Base-by-base conservation (phyloP, 2,113 vertebrate species). In the Ranitomeya variabilis region DNA sequence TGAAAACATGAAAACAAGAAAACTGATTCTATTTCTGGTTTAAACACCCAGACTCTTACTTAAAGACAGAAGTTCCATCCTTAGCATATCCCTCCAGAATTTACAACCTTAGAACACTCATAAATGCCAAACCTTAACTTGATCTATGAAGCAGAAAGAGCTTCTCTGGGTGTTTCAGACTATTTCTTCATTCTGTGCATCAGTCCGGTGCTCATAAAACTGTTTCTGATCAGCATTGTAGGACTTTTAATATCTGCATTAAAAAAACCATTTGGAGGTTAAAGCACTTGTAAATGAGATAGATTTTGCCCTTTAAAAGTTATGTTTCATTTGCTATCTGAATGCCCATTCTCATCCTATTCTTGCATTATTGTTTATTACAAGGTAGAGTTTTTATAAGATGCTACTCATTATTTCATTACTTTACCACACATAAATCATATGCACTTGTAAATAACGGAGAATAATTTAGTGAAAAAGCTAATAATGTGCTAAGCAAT, bases 71-170 rank as follows among this genome's bases (percentile, higher is more conserved):
- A 88, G 81, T 57, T 84, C 59, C 57, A n/a, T 89, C 81, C 82
- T 89, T 89, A 78, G 51, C 87, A 89, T 89, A 89, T 89, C 87
- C 87, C 82, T 66, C 51, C 55, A 79, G 87, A 85, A 89, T 89
- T 89, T 89, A 89, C 83, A 79, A 83, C 87, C 87, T 69, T 81
- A 89, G 87, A 89, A 79, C 82, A 79, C 73, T 89, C 87, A 89
- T 89, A 89, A 89, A 89, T 89, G 87, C 87, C 87, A 89, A 89
- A 79, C 59, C 87, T 85, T 89, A 84, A 79, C 87, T 85, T 89
- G 87, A 89, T 89, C 59, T 89, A 89, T 89, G 82, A 79, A 89
- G 73, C 81, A 89, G 81, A 73, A 67, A 89, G 82, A 89, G 82
- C 81, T 23, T 84, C 87, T 89, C 82, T 89, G 26, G 81, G 83